Evolutionary conservation across 2,797 vertebrate species (phyloP), one percentile per base, ranked within the genome.

Genomic region (Masticophis lateralis): DNA sequence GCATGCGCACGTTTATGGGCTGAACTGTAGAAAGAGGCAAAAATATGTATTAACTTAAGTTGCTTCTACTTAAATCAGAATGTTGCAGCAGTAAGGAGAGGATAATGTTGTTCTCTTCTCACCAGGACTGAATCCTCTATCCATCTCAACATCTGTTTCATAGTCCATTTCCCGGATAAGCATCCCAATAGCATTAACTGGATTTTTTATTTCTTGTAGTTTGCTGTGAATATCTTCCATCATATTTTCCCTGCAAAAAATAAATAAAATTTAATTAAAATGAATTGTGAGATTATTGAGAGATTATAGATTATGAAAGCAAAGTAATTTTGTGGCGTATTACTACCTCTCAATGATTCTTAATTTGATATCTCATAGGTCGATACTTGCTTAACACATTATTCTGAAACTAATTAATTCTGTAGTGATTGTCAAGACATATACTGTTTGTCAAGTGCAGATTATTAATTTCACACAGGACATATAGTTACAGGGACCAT

Each of bases 91-190:
- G 90, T 27, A 88, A 53, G 18, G 11, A 43, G 5, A 55, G 11
- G 53, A 18, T 56, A 89, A 20, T 28, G 0, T 0, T 59, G 1
- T 0, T 69, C 27, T 60, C 61, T 18, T 37, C 1, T 92, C 95
- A 98, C 98, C 96, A 91, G 94, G 94, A 60, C 88, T 94, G 22
- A 97, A 95, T 27, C 96, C 97, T 93, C 97, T 97, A 43, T 98
- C 98, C 13, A 97, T 93, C 87, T 99, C 99, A 0, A 97, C 13
- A 0, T 99, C 99, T 0, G 98, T 98, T 97, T 99, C 99, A 0
- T 99, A 98, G 97, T 99, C 99, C 98, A 99, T 98, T 93, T 99
- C 99, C 59, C 98, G 97, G 94, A 99, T 97, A 66, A 99, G 98
- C 43, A 98, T 95, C 0, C 97, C 98, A 91, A 99, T 99, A 91